Percentiles rank a stretch among this genome's conserved stretches.
Conservation (phyloP, 2,797 vertebrate species). For the Chaunax sp. region DNA sequence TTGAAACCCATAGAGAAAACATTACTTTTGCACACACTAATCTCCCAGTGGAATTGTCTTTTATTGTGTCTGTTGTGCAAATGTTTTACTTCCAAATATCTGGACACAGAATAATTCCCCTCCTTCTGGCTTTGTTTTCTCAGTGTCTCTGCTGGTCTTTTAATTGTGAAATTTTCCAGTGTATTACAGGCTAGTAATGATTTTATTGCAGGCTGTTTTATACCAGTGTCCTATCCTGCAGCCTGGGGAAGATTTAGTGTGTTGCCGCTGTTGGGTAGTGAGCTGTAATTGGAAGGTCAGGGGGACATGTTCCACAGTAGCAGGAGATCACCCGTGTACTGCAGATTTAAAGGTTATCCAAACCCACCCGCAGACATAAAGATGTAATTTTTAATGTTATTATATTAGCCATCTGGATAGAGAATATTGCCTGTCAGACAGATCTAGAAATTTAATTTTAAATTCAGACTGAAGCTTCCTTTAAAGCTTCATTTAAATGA, state of each 20-base stretch:
- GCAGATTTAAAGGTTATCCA: constrained; percentile 90
- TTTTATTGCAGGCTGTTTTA: constrained; percentile 78
- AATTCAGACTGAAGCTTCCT: constrained; percentile 10
- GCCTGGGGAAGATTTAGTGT: constrained; percentile 77
- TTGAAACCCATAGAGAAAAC: constrained; percentile 41
- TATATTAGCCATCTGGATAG: constrained; percentile 60
- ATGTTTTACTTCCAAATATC: constrained; percentile 71
- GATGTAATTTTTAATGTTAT: constrained; percentile 62
- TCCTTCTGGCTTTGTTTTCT: constrained; percentile 72
- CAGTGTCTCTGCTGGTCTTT: constrained; percentile 59
- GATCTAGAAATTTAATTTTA: constrained; percentile 35
- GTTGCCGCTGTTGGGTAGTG: constrained; percentile 66
- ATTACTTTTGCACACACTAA: constrained; percentile 5
- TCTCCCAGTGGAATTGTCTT: constrained; percentile 28
- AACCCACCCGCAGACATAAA: constrained; percentile 83
- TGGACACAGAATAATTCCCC: constrained; percentile 58
- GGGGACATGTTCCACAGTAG: constrained; percentile 73
- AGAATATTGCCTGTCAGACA: constrained; percentile 32
- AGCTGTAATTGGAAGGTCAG: constrained; percentile 82
- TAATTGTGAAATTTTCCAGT: constrained; percentile 73
- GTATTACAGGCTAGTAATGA: constrained; percentile 77
- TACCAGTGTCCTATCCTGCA: constrained; percentile 71
- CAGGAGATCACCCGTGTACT: constrained; percentile 72
- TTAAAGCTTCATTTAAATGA: constrained; percentile 18
- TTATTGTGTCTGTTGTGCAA: constrained; percentile 62